A percentile compares a stretch with the other conserved stretches of the same genome.
These are phyloP conservation scores for Xenopus laevis DNA, from an alignment of 2,113 vertebrate genomes.

Conservation along the genomic window DNA sequence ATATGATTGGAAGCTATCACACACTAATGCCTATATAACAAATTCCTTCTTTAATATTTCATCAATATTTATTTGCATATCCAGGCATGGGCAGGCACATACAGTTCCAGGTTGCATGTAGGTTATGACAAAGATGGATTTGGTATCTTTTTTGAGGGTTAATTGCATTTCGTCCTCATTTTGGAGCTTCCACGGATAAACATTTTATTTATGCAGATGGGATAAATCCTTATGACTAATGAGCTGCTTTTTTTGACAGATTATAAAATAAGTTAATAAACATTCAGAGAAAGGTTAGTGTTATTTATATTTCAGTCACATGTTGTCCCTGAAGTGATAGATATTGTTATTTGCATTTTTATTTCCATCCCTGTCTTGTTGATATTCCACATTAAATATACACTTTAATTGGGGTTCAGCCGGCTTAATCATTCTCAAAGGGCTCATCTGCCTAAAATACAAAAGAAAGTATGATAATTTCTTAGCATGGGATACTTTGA, in stretches of 20 bases:
- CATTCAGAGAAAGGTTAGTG: constrained; percentile 42
- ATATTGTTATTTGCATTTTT: constrained; percentile 39
- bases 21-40: too few species aligned
- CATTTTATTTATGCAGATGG: constrained; percentile 45
- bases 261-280: constrained; percentile 45
- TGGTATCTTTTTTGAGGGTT: constrained; percentile 19
- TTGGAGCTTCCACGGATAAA: constrained; percentile 40
- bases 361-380: constrained; percentile 33
- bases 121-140: background rate
- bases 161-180: constrained; percentile 18
- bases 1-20: too few species aligned
- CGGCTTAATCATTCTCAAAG: constrained; percentile 38
- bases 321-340: constrained; percentile 39
- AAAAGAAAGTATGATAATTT: constrained; percentile 46
- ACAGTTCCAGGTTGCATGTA: background rate
- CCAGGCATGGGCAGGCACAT: background rate
- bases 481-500: background rate
- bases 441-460: constrained; percentile 16
- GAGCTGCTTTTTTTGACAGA: constrained; percentile 45
- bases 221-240: constrained; percentile 40
- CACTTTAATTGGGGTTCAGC: constrained; percentile 32
- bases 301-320: constrained; percentile 46
- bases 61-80: too few species aligned
- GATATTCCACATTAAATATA: constrained; percentile 17
- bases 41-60: too few species aligned